Conservation (phyloP, 2,888 invertebrate species). For the Drepanosiphum platanoidis region DNA sequence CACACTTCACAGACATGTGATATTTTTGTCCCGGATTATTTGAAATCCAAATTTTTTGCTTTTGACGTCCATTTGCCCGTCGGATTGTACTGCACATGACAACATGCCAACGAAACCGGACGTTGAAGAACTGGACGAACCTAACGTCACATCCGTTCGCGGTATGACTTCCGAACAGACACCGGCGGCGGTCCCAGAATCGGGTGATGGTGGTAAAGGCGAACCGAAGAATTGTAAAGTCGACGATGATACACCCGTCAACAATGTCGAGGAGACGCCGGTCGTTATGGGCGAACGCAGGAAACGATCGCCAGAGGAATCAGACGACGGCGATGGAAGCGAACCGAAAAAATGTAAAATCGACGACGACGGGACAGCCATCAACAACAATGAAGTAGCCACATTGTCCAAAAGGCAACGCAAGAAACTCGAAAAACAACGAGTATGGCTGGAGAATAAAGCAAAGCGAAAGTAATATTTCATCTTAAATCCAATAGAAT, state of each 20-base stretch:
- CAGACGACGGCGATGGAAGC: background rate
- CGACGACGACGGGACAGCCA: background rate
- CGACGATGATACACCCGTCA: background rate
- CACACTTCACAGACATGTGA: too few species aligned
- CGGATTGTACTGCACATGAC: too few species aligned
- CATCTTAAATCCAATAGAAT: background rate
- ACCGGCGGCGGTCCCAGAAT: too few species aligned
- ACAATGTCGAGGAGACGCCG: background rate
- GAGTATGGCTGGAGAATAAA: slow-evolving; percentile 79
- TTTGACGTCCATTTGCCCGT: too few species aligned
- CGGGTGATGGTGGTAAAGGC: background rate
- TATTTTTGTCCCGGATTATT: too few species aligned
- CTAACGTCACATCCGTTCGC: too few species aligned
- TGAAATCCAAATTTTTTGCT: too few species aligned
- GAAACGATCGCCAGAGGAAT: slow-evolving; percentile 22
- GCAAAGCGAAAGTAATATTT: slow-evolving; percentile 73
- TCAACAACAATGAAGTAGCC: background rate
- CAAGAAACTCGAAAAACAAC: slow-evolving; percentile 76
- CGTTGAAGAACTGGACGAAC: too few species aligned
- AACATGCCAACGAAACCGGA: too few species aligned
- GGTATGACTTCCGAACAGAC: too few species aligned
- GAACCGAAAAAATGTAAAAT: slow-evolving; percentile 30
- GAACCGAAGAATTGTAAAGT: slow-evolving; percentile 27
- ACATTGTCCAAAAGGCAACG: slow-evolving; percentile 72
- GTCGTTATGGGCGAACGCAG: background rate